Base-by-base conservation (phyloP, 1,140 invertebrate genomes). In the Matsumurasca onukii region DNA sequence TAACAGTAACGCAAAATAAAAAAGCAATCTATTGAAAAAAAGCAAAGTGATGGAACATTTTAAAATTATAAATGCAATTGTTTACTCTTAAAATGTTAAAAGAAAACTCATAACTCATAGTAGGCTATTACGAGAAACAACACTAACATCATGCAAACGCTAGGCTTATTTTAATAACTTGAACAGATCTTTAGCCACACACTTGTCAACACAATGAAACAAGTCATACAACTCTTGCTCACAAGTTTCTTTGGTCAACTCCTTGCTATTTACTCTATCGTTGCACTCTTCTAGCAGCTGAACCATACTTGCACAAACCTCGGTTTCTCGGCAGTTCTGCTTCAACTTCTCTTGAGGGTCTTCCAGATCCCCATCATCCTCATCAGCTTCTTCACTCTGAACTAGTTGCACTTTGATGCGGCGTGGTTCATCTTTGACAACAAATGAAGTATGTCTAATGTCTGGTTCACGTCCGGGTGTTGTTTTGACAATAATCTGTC, bases 191-290 rank as follows among this genome's bases (percentile, higher is more conserved):
- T 91, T 86, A 30, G 87, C 83, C 9, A 91, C 94, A 78, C 95
- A 98, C 75, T 95, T 90, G 79, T 98, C 95, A n/a, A 97, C 84
- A 74, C 92, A 93, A 77, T 93, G 87, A 0, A 97, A 78, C 73
- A 91, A 94, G 81, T 98, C 94, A 71, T 94, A 86, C 2, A 98
- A 78, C 79, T 98, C 95, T 77, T 98, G 92, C 12, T 86, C 78
- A 76, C 95, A 98, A 0, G 86, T 94, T 81, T 98, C 95, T 0
- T 87, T 80, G 9, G 95, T 97, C 70, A 91, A 83, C 15, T 82
- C 85, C 70, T 85, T 85, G 22, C 90, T 90, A 74, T 88, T 90
- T 0, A 98, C 95, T 69, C 95, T 83, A 70, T 93, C 88, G 75
- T 90, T 95, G 78, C 95, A 98, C 49, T 85, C 85, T 69, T 89